These are phyloP conservation scores for Drosophila lini DNA, from an alignment of 1,140 invertebrate species.

Conservation along the genomic window DNA sequence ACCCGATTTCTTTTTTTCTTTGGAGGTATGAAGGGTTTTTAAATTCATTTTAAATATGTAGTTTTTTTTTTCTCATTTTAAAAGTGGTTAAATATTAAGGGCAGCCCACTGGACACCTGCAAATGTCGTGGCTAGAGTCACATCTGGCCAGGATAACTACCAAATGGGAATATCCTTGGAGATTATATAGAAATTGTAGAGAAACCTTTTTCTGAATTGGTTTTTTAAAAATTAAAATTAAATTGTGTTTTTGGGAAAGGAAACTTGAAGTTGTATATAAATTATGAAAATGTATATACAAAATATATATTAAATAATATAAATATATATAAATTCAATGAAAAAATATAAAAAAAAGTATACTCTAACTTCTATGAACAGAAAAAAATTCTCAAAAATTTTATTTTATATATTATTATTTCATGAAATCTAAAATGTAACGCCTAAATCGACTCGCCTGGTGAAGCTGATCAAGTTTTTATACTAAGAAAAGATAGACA, in stretches of 20 bases:
- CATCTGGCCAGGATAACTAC: not conserved
- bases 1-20: not conserved
- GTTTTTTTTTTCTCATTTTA: not conserved
- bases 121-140: not conserved
- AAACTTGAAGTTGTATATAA: not conserved
- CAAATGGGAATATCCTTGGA: not conserved
- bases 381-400: no score
- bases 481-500: no score
- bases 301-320: no score
- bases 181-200: not conserved
- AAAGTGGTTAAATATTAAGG: constrained; percentile 8
- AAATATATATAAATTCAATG: no score
- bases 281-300: no score
- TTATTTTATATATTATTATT: no score
- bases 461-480: not conserved
- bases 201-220: not conserved
- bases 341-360: no score
- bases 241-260: not conserved
- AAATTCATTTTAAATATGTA: constrained; percentile 10
- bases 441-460: no score
- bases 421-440: no score
- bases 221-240: not conserved
- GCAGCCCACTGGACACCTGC: not conserved
- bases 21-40: not conserved
- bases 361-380: not conserved